Conservation (phyloP, 2,113 vertebrate genomes). For the Macaca fascicularis region DNA sequence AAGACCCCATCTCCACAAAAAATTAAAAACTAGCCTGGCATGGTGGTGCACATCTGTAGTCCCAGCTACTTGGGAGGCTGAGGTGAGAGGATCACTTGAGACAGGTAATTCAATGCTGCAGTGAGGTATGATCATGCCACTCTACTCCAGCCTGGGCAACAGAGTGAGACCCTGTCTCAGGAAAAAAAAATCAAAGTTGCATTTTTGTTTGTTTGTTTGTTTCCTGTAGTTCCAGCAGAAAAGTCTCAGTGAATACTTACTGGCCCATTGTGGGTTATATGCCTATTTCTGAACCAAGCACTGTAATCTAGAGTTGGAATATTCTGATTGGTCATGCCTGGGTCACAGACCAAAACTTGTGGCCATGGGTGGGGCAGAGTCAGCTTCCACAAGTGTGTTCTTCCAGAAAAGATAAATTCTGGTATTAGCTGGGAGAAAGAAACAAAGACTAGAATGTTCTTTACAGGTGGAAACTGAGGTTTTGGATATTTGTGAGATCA, state of each 20-base stretch:
- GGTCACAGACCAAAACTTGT: background rate
- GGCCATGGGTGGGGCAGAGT: background rate
- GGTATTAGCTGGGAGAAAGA: background rate
- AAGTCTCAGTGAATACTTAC: background rate
- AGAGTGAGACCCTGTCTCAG: no score
- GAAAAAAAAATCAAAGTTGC: background rate
- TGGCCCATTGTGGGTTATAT: background rate
- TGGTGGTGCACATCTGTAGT: no score
- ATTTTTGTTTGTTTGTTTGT: background rate
- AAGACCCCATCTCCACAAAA: no score
- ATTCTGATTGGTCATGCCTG: background rate
- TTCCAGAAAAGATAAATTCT: slow-evolving; percentile 3
- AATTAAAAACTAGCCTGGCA: no score
- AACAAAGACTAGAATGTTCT: background rate
- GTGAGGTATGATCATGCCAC: no score
- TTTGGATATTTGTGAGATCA: background rate
- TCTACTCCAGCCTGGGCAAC: no score
- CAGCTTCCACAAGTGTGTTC: background rate
- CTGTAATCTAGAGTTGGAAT: background rate
- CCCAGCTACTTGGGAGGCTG: no score
- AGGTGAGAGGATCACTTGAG: no score
- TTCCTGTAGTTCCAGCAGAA: background rate
- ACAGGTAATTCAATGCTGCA: no score
- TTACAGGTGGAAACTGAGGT: background rate
- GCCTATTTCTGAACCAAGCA: background rate